A percentile compares a stretch with the other conserved stretches of the same genome.
Conservation (phyloP, 1,140 invertebrate species). For the Zaprionus lachaisei region DNA sequence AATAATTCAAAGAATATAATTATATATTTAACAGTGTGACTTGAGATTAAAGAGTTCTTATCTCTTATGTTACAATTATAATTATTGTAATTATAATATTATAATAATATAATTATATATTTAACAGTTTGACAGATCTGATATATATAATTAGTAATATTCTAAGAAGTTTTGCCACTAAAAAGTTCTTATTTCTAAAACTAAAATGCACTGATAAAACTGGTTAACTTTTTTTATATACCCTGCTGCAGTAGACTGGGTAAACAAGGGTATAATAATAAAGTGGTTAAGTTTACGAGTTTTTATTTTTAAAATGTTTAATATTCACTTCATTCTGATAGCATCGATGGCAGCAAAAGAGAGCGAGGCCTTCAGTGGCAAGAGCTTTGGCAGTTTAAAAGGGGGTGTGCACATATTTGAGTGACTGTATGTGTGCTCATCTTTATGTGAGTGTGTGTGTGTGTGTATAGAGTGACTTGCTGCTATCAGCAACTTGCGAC, state of each 20-base stretch:
- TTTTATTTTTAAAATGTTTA: neutral
- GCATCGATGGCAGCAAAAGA: neutral
- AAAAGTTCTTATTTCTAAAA: neutral
- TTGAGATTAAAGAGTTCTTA: too few species aligned
- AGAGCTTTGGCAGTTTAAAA: neutral
- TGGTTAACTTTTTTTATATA: neutral
- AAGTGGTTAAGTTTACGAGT: conserved; percentile 1
- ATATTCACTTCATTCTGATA: neutral
- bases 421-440: neutral
- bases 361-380: neutral
- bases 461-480: conserved; percentile 1
- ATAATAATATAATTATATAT: too few species aligned
- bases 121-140: too few species aligned
- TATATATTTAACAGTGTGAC: too few species aligned
- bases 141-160: too few species aligned
- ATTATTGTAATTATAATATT: too few species aligned
- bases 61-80: too few species aligned
- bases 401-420: conserved; percentile 9
- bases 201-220: neutral
- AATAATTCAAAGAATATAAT: too few species aligned
- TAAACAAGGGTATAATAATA: conserved; percentile 1
- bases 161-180: too few species aligned
- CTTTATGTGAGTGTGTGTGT: conserved; percentile 9
- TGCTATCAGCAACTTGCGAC: conserved; percentile 30
- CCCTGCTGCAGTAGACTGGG: neutral